Evolutionary conservation across 2,888 invertebrate genomes (phyloP).

Genomic region (Drosophila meridiana): DNA sequence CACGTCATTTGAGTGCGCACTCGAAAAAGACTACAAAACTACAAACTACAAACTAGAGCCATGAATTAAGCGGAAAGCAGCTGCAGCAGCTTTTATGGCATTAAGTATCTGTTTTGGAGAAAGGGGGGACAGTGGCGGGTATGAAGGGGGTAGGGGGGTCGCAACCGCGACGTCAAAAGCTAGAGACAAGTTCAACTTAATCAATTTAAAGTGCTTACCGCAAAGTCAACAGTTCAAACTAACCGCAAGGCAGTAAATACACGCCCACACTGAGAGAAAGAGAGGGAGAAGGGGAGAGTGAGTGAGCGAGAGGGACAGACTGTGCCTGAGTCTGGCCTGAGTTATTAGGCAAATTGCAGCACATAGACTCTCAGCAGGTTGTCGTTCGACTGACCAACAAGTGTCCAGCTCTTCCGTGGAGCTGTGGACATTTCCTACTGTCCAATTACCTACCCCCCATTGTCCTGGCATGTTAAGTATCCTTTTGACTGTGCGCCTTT

Average conservation of each 20-base stretch:
- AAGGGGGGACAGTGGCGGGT: background rate
- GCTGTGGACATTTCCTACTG: slow-evolving; percentile 24
- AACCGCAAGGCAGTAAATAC: slow-evolving; percentile 67
- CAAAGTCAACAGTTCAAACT: slow-evolving; percentile 79
- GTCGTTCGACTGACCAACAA: slow-evolving; percentile 65
- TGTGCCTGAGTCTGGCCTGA: slow-evolving; percentile 19
- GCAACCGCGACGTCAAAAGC: slow-evolving; percentile 40
- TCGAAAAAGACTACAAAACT: slow-evolving; percentile 31
- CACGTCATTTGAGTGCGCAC: slow-evolving; percentile 63
- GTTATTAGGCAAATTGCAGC: slow-evolving; percentile 75
- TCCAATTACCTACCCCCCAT: slow-evolving; percentile 61
- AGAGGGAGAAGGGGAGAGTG: background rate
- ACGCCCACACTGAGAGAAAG: slow-evolving; percentile 20
- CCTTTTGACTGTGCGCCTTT: slow-evolving; percentile 65
- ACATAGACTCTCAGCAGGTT: slow-evolving; percentile 70
- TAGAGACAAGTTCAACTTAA: slow-evolving; percentile 79
- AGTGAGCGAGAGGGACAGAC: background rate
- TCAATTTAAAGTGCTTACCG: slow-evolving; percentile 78
- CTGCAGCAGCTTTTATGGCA: slow-evolving; percentile 50
- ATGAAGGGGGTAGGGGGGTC: background rate
- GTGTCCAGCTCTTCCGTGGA: slow-evolving; percentile 25
- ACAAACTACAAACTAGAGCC: slow-evolving; percentile 34
- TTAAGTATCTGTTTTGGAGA: slow-evolving; percentile 52
- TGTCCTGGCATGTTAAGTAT: slow-evolving; percentile 60
- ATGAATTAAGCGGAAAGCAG: slow-evolving; percentile 72